Evolutionary conservation across 2,113 vertebrate species (phyloP).

Genomic region (Myodes glareolus): DNA sequence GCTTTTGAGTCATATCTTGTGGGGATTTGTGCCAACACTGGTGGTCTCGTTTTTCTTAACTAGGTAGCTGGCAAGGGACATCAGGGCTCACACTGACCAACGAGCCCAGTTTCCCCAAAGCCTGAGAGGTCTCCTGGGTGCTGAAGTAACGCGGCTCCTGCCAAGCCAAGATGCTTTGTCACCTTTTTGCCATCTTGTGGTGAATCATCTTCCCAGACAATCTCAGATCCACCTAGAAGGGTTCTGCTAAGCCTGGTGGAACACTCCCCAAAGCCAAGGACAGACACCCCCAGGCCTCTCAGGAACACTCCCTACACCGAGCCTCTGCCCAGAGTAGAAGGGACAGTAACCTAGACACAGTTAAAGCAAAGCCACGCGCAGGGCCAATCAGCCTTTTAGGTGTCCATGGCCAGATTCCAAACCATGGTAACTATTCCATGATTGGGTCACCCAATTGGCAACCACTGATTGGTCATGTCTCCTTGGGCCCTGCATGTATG

Average conservation of each 20-base stretch:
- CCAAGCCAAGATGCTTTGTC: not conserved
- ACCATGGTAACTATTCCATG: not conserved
- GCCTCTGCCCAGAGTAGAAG: not conserved
- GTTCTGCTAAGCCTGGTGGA: not conserved
- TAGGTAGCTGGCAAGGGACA: not conserved
- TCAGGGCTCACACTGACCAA: not conserved
- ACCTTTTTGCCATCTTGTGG: not conserved
- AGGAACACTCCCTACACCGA: not conserved
- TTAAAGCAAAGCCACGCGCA: not conserved
- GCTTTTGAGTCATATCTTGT: not conserved
- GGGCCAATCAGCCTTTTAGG: not conserved
- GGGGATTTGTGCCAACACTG: not conserved
- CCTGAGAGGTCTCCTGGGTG: not conserved
- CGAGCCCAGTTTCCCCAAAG: not conserved
- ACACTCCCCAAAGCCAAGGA: not conserved
- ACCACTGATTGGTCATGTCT: not conserved
- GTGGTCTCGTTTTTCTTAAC: not conserved
- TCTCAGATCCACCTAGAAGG: not conserved
- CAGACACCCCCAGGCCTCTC: not conserved
- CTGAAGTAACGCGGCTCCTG: not conserved
- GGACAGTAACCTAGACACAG: not conserved
- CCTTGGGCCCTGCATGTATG: not conserved
- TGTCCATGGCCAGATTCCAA: not conserved
- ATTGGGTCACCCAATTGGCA: not conserved
- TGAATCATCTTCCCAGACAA: constrained; percentile 5